These are phyloP conservation scores for Serripes groenlandicus DNA, from an alignment of 2,888 invertebrate species.

Conservation along the genomic window DNA sequence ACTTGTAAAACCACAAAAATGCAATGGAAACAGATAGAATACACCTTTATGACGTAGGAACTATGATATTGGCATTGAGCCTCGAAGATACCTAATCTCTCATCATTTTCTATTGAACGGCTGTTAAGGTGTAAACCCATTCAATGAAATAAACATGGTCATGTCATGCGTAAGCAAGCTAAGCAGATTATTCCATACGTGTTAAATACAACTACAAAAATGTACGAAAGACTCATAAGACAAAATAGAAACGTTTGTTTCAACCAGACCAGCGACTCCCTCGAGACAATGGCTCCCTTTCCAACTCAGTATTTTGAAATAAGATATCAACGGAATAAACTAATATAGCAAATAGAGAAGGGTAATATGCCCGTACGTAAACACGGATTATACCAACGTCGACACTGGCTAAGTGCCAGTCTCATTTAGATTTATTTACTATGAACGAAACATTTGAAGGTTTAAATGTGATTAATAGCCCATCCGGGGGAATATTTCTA, in stretches of 20 bases:
- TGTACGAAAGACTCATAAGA: too few relatives aligned
- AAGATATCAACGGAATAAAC: too few relatives aligned
- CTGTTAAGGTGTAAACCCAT: background rate
- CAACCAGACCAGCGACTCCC: too few relatives aligned
- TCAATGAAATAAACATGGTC: slow-evolving; percentile 18
- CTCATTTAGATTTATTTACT: background rate
- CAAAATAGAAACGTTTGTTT: too few relatives aligned
- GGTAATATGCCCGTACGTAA: too few relatives aligned
- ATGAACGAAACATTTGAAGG: background rate
- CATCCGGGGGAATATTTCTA: slow-evolving; percentile 1
- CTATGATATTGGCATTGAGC: background rate
- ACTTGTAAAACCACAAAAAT: slow-evolving; percentile 64
- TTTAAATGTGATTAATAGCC: slow-evolving; percentile 13
- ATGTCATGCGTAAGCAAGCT: too few relatives aligned
- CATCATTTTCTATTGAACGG: background rate
- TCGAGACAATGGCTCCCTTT: too few relatives aligned
- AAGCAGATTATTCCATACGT: too few relatives aligned
- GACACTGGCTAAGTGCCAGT: slow-evolving; percentile 7
- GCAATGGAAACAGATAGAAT: slow-evolving; percentile 11
- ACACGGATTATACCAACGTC: background rate
- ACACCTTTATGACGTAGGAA: slow-evolving; percentile 7
- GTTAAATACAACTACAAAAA: too few relatives aligned
- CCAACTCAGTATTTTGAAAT: too few relatives aligned
- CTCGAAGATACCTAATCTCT: slow-evolving; percentile 5
- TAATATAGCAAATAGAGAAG: too few relatives aligned